A percentile compares a stretch with the other conserved stretches of the same genome.
Evolutionary conservation across 2,797 vertebrate genomes (phyloP).

Genomic region (Ataeniobius toweri): DNA sequence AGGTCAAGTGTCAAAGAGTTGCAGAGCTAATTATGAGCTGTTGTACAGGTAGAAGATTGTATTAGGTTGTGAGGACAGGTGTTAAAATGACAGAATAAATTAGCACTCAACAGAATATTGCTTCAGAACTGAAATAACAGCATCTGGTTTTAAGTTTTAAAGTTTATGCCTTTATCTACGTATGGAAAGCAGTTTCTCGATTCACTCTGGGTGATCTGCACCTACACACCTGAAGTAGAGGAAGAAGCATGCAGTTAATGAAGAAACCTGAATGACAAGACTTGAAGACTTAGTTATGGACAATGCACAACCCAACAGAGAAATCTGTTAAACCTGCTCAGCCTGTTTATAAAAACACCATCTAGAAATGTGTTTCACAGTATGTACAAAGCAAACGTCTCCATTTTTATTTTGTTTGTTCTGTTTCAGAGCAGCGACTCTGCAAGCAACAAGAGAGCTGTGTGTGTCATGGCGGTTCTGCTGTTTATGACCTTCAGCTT

Average conservation of each 20-base stretch:
- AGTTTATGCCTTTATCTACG: neutral
- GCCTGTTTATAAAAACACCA: neutral
- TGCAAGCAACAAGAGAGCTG: constrained; percentile 82
- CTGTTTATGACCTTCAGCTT: constrained; percentile 92
- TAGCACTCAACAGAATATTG: neutral
- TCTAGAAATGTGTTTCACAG: neutral
- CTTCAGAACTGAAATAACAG: neutral
- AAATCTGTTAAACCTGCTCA: constrained; percentile 1
- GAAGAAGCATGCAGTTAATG: neutral
- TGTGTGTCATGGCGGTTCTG: constrained; percentile 89
- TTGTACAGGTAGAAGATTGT: neutral
- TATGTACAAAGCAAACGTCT: neutral
- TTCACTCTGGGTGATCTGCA: neutral
- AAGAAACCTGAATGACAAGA: neutral
- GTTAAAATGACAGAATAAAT: neutral
- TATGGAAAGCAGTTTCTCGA: neutral
- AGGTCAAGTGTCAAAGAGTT: neutral
- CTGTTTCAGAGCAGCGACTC: constrained; percentile 78
- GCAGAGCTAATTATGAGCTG: neutral
- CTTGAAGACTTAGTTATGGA: neutral
- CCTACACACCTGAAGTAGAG: neutral
- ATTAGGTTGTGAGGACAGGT: neutral
- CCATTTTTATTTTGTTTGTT: neutral
- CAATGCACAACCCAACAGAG: neutral
- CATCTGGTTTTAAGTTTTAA: neutral